Evolutionary conservation across 1,140 invertebrate genomes (phyloP).

Genomic region (Drosophila bocki): DNA sequence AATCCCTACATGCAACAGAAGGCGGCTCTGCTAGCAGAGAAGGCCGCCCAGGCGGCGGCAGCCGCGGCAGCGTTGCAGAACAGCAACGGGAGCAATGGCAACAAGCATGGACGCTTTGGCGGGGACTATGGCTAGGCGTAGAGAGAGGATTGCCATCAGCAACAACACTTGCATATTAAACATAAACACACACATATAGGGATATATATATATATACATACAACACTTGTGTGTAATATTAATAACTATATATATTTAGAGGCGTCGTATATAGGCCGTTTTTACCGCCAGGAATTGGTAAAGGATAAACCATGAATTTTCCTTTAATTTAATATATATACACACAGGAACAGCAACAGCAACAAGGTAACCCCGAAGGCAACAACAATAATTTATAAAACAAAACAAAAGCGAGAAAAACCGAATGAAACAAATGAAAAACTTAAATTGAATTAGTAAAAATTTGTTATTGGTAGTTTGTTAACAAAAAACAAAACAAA

Average conservation of each 20-base stretch:
- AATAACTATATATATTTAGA: constrained; percentile 60
- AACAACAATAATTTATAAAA: constrained; percentile 78
- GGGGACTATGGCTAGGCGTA: constrained; percentile 66
- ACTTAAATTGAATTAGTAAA: constrained; percentile 80
- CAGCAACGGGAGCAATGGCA: constrained; percentile 33
- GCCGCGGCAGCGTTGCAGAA: constrained; percentile 45
- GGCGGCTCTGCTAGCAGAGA: constrained; percentile 68
- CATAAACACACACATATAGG: constrained; percentile 50
- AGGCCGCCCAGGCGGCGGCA: constrained; percentile 64
- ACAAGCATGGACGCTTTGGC: constrained; percentile 69
- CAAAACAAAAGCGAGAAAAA: constrained; percentile 24
- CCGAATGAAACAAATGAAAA: constrained; percentile 37
- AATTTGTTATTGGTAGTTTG: constrained; percentile 84
- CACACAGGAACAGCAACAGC: constrained; percentile 61
- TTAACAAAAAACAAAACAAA: constrained; percentile 64
- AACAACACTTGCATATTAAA: constrained; percentile 66
- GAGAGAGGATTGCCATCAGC: background rate
- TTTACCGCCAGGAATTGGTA: constrained; percentile 75
- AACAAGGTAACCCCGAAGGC: constrained; percentile 77
- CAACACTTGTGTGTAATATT: constrained; percentile 33
- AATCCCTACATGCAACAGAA: constrained; percentile 79
- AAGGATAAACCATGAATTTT: constrained; percentile 51
- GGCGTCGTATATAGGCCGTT: constrained; percentile 67
- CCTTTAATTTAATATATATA: constrained; percentile 62
- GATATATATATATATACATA: constrained; percentile 18